A percentile compares a stretch with the other conserved stretches of the same genome.
Conservation (phyloP, 2,888 invertebrate genomes). For the Limnephilus lunatus region DNA sequence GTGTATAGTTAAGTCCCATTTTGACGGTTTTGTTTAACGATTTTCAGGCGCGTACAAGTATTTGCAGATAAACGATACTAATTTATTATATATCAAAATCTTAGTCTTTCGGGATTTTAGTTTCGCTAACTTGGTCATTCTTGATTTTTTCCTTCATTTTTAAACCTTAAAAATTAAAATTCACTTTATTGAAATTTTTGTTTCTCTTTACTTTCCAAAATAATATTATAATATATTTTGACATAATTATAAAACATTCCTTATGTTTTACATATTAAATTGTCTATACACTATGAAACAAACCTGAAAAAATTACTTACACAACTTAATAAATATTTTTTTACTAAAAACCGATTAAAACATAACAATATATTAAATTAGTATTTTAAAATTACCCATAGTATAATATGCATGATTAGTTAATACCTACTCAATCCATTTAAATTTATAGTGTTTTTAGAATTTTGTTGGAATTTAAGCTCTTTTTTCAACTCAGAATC, state of each 20-base stretch:
- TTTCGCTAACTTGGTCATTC: neutral
- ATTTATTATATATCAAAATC: neutral
- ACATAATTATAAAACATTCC: neutral
- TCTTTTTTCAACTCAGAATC: neutral
- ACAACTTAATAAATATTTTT: neutral
- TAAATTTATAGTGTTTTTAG: neutral
- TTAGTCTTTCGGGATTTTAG: neutral
- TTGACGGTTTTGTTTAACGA: too few relatives aligned
- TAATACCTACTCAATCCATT: neutral
- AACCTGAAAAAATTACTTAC: neutral
- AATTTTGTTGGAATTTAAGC: neutral
- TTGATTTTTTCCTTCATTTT: too few relatives aligned
- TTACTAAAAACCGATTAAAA: neutral
- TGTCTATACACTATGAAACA: neutral
- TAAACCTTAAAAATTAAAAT: neutral
- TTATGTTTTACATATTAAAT: neutral
- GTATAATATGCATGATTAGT: neutral
- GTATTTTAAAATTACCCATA: neutral
- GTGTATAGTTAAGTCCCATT: too few relatives aligned
- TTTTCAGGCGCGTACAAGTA: too few relatives aligned
- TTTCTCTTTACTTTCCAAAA: neutral
- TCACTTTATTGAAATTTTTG: neutral
- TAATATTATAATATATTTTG: neutral
- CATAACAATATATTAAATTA: neutral
- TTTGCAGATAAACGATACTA: too few relatives aligned